Conservation (phyloP, 2,888 invertebrate species). For the Lepeophtheirus nordmannii region DNA sequence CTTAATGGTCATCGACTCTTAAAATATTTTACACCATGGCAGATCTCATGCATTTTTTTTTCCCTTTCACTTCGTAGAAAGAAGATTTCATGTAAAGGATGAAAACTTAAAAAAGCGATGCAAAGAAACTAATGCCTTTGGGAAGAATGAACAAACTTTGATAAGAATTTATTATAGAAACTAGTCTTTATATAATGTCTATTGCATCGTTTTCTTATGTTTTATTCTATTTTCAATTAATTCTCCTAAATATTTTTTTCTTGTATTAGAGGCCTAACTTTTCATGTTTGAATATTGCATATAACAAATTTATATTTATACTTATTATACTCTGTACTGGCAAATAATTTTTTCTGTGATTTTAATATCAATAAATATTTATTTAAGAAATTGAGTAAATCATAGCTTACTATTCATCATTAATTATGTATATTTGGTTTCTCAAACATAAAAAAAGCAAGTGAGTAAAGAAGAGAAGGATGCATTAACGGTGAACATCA, state of each 20-base stretch:
- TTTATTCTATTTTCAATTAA: neutral
- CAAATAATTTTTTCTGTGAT: neutral
- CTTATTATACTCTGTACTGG: neutral
- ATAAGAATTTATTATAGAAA: neutral
- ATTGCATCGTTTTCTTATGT: constrained; percentile 1
- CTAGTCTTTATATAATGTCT: neutral
- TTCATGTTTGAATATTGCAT: neutral
- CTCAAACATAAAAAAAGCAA: neutral
- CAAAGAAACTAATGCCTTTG: neutral
- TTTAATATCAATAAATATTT: neutral
- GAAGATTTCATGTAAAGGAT: neutral
- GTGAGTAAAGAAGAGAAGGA: neutral
- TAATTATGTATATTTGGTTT: constrained; percentile 3
- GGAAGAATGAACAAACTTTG: neutral
- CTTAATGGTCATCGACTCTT: neutral
- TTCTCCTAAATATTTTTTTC: neutral
- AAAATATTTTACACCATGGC: too few species aligned
- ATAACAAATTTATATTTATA: neutral
- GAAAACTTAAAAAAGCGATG: neutral
- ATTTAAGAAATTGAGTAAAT: neutral
- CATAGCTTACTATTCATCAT: neutral
- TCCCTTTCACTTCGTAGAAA: too few species aligned
- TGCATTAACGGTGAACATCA: too few species aligned
- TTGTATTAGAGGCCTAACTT: neutral
- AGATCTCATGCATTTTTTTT: too few species aligned